Percentiles rank a stretch among this genome's conserved stretches.
Evolutionary conservation across 2,113 vertebrate genomes (phyloP).

Genomic region (Triplophysa siluroides): DNA sequence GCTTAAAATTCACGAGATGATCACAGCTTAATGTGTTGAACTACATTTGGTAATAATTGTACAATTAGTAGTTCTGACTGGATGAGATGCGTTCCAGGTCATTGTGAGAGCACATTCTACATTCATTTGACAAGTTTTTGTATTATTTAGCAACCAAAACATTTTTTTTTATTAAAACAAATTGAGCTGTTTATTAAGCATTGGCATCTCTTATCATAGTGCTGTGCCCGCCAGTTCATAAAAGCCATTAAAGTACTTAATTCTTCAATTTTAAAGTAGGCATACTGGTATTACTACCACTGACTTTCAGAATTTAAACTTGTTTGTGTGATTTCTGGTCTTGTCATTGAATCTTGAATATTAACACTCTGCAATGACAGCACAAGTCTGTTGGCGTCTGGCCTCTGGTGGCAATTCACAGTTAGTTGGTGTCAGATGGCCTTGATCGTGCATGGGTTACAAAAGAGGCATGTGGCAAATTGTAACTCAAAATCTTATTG

Average conservation of each 20-base stretch:
- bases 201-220: no score
- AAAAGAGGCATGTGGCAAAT: slow-evolving; percentile 63
- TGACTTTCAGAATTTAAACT: neutral
- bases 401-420: slow-evolving; percentile 56
- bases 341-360: neutral
- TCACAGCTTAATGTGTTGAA: neutral
- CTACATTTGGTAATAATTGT: no score
- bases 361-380: slow-evolving; percentile 3
- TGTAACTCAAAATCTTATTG: slow-evolving; percentile 77
- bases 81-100: no score
- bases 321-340: neutral
- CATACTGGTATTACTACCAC: neutral
- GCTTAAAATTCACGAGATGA: slow-evolving; percentile 25
- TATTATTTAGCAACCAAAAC: no score
- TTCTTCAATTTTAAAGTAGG: no score
- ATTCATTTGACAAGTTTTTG: no score
- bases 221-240: no score
- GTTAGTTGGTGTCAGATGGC: slow-evolving; percentile 59
- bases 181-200: no score
- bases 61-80: no score
- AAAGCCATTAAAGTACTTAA: no score
- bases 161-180: no score
- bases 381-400: slow-evolving; percentile 8
- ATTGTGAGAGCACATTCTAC: no score
- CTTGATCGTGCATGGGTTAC: slow-evolving; percentile 55